Evolutionary conservation across 1,140 invertebrate species (phyloP).

Genomic region (Drosophila simulans): DNA sequence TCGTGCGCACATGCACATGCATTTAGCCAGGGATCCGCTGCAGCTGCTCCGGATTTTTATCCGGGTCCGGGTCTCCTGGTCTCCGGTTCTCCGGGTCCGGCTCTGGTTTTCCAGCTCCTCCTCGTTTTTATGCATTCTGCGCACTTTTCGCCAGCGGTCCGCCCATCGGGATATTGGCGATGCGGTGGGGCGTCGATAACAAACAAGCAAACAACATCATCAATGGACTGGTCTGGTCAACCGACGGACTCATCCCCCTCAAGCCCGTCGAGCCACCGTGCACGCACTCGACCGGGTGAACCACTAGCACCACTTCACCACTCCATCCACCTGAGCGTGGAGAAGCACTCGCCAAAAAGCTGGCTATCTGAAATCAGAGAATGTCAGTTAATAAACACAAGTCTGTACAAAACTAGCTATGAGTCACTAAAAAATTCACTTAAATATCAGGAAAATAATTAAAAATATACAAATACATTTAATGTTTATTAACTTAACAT

Average conservation of each 20-base stretch:
- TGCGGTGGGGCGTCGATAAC: constrained; percentile 10
- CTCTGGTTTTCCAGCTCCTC: constrained; percentile 7
- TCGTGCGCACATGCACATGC: constrained; percentile 32
- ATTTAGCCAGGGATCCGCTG: constrained; percentile 35
- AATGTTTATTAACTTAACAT: no score
- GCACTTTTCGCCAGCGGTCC: constrained; percentile 41
- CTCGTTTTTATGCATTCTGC: constrained; percentile 33
- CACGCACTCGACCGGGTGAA: constrained; percentile 13
- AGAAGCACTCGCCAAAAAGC: neutral
- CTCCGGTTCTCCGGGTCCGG: neutral
- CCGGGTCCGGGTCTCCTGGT: neutral
- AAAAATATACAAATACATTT: no score
- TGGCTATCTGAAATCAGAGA: neutral
- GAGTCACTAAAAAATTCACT: neutral
- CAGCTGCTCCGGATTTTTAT: constrained; percentile 34
- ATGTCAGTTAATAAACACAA: neutral
- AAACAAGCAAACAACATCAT: constrained; percentile 54
- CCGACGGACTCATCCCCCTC: constrained; percentile 1
- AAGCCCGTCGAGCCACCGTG: neutral
- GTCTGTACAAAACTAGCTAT: no score
- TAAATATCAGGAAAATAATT: no score
- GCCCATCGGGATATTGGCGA: neutral
- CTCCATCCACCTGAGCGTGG: neutral
- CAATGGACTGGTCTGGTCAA: constrained; percentile 49
- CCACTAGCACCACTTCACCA: constrained; percentile 2